Evolutionary conservation across 2,888 invertebrate genomes (phyloP), one percentile per base, ranked within the genome.

Genomic region (Amphipyra tragopoginis): DNA sequence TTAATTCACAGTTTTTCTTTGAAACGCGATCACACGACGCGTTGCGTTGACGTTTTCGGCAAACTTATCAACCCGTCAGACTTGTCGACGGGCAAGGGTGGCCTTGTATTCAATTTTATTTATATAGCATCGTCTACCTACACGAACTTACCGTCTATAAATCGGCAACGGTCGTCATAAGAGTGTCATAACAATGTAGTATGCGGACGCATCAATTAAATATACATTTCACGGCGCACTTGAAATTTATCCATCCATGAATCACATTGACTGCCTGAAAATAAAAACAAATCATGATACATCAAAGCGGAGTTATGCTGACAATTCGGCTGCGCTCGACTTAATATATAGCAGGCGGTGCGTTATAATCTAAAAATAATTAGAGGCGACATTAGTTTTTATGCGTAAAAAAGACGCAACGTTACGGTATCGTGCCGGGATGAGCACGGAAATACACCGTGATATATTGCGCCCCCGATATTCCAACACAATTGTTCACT

Each of bases 301-400:
- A 93, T 94, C 93, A 93, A 94, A 94, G 94, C 90, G 82, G 83
- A 93, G 93, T 93, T 94, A 94, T 94, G 94, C 94, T 93, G 93
- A 94, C 94, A 92, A 94, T 94, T 90, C 93, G 91, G 92, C 89
- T 89, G 82, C 88, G 90, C 88, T 87, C 87, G 89, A 87, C 92
- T 89, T 92, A 93, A 93, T 92, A 93, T 94, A 94, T 91, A 87
- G 91, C 93, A 86, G 90, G 89, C 93, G 93, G 92, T 92, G 89
- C 91, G 93, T 92, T 93, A 90, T 93, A 93, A 94, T 94, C 94
- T 93, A 94, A 93, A 94, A 94, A 94, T 94, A 94, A 94, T 94
- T 94, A 94, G 93, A 92, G 87, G 87, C 87, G 93, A 93, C 93
- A 93, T 93, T 93, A 92, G 94, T 94, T 94, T 94, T 94, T 93